These are phyloP conservation scores for Siphlonurus alternatus DNA, from an alignment of 2,888 invertebrate species.

Conservation along the genomic window DNA sequence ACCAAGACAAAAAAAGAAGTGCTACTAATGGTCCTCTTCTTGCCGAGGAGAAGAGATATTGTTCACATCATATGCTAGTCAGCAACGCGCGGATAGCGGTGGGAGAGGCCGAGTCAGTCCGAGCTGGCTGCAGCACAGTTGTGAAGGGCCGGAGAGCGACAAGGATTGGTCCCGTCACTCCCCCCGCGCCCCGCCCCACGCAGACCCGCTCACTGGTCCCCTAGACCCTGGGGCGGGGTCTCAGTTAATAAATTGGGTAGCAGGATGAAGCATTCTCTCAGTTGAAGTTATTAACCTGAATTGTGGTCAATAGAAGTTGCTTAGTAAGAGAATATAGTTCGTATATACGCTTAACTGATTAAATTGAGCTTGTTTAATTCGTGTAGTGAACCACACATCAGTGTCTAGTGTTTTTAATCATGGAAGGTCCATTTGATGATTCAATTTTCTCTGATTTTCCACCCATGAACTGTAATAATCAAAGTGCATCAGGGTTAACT, in stretches of 20 bases:
- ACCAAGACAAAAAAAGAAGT: too few relatives aligned
- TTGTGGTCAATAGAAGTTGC: background rate
- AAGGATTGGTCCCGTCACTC: background rate
- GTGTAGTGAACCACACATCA: background rate
- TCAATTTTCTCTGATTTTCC: constrained; percentile 62
- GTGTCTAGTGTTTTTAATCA: constrained; percentile 36
- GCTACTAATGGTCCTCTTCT: too few relatives aligned
- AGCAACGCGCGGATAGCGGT: too few relatives aligned
- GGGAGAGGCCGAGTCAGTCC: background rate
- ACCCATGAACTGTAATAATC: constrained; percentile 35
- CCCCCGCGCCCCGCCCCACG: background rate
- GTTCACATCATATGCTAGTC: too few relatives aligned
- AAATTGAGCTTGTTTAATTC: constrained; percentile 1
- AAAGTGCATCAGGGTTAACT: constrained; percentile 14
- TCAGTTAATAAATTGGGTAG: constrained; percentile 1
- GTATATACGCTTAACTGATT: background rate
- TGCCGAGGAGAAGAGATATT: too few relatives aligned
- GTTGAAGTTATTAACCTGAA: constrained; percentile 3
- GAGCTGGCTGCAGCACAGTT: background rate
- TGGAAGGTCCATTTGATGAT: constrained; percentile 56
- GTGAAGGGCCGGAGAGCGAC: background rate
- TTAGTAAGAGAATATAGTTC: background rate
- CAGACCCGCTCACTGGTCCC: background rate
- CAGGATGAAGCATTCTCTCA: background rate
- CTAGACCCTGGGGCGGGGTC: background rate